Evolutionary conservation across 2,797 vertebrate species (phyloP).

Genomic region (Ficedula albicollis): DNA sequence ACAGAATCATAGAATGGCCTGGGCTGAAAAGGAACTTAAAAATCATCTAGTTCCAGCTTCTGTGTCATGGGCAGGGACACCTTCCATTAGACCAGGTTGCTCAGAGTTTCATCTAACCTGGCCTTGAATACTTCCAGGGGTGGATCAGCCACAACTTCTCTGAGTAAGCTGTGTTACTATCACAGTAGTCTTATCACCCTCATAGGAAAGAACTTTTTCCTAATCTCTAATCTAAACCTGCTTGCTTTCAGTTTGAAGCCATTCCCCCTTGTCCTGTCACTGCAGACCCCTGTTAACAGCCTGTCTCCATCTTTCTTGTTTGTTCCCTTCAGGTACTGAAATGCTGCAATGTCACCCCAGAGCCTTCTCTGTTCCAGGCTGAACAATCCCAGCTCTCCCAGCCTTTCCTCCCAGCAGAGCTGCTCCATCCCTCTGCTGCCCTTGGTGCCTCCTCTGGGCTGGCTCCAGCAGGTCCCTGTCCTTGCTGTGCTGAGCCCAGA

Average conservation of each 20-base stretch:
- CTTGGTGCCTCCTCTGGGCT: neutral
- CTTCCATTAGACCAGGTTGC: neutral
- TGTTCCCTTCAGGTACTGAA: rapidly evolving
- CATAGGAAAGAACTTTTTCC: neutral
- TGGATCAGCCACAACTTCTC: rapidly evolving
- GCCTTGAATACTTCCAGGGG: neutral
- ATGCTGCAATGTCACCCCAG: rapidly evolving
- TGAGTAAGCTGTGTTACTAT: rapidly evolving
- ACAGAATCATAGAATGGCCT: neutral
- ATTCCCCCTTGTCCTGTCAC: neutral
- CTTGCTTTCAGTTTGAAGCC: neutral
- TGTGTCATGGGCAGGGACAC: too few relatives aligned
- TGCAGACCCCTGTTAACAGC: neutral
- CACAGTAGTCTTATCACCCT: neutral
- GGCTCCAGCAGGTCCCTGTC: neutral
- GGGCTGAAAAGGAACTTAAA: neutral
- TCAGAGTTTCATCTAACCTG: neutral
- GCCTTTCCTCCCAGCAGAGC: neutral
- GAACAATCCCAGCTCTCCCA: rapidly evolving
- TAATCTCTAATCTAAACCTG: neutral
- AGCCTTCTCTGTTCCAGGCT: rapidly evolving
- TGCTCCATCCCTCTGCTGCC: neutral
- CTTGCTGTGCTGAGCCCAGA: neutral
- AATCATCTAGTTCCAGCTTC: rapidly evolving
- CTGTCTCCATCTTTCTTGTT: rapidly evolving